Evolutionary conservation across 2,888 invertebrate species (phyloP).

Genomic region (Ditylenchus weischeri): DNA sequence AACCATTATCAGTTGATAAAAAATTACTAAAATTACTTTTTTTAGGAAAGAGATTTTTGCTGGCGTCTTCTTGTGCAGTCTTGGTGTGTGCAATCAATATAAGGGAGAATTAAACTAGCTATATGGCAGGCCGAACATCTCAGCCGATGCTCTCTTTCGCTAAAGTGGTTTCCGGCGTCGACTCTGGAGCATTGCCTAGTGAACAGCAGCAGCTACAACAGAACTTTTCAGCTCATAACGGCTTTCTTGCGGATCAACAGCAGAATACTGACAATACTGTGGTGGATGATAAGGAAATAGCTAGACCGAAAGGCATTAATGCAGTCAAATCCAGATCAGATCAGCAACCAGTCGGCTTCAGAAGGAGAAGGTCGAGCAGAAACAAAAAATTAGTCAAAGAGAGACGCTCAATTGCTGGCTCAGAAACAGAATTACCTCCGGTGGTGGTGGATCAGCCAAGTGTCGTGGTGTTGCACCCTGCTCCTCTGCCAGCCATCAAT

Average conservation of each 20-base stretch:
- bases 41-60: slow-evolving; percentile 3
- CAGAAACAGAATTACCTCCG: background rate
- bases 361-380: too few relatives aligned
- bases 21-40: background rate
- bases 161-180: slow-evolving; percentile 28
- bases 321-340: too few relatives aligned
- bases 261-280: background rate
- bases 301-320: too few relatives aligned
- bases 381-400: background rate
- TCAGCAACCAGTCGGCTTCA: too few relatives aligned
- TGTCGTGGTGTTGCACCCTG: slow-evolving; percentile 11
- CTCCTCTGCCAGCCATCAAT: slow-evolving; percentile 12
- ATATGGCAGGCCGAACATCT: slow-evolving; percentile 13
- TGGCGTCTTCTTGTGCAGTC: background rate
- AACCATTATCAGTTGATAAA: too few relatives aligned
- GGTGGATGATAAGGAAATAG: background rate
- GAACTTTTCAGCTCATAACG: too few relatives aligned
- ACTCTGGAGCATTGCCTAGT: background rate
- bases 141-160: slow-evolving; percentile 30
- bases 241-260: background rate
- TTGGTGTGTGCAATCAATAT: background rate
- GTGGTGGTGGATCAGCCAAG: background rate
- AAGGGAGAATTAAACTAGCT: background rate
- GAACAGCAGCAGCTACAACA: too few relatives aligned
- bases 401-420: background rate